Percentiles rank a stretch among this genome's conserved stretches.
These are phyloP conservation scores for Chloropsis cyanopogon DNA, from an alignment of 2,113 vertebrate species.

Conservation along the genomic window DNA sequence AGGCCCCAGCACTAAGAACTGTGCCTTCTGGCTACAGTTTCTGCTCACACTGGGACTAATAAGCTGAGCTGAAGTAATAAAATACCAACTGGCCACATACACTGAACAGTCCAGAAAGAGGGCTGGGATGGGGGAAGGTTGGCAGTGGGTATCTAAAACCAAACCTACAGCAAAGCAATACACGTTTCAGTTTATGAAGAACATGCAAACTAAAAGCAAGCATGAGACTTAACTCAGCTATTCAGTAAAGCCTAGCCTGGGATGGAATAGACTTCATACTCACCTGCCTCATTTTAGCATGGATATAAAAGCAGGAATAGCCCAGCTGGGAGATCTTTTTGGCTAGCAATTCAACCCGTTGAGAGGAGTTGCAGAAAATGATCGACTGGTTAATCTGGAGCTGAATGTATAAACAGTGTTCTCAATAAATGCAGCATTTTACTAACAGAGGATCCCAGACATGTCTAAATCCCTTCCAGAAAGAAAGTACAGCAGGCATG, in stretches of 20 bases:
- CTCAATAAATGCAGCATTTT: background rate
- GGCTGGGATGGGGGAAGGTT: background rate
- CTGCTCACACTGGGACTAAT: background rate
- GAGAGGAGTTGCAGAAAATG: constrained; percentile 99
- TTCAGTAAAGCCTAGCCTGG: background rate
- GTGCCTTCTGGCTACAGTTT: background rate
- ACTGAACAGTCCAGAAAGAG: background rate
- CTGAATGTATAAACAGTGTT: constrained; percentile 54
- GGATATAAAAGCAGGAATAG: constrained; percentile 99
- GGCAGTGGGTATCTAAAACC: background rate
- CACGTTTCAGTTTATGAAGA: background rate
- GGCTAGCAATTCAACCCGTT: constrained; percentile 96
- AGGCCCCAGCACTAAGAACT: background rate
- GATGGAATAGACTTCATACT: constrained; percentile 33
- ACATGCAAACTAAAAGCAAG: background rate
- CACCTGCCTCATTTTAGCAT: constrained; percentile 99
- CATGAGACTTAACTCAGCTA: background rate
- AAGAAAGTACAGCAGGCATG: background rate
- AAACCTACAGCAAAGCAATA: background rate
- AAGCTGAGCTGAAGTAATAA: background rate
- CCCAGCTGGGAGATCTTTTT: constrained; percentile 99
- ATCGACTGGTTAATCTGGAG: constrained; percentile 99
- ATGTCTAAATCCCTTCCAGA: background rate
- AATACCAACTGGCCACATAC: background rate
- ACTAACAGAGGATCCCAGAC: background rate